Evolutionary conservation across 2,797 vertebrate genomes (phyloP), one percentile per base, ranked within the genome.

Genomic region (Leuciscus waleckii): DNA sequence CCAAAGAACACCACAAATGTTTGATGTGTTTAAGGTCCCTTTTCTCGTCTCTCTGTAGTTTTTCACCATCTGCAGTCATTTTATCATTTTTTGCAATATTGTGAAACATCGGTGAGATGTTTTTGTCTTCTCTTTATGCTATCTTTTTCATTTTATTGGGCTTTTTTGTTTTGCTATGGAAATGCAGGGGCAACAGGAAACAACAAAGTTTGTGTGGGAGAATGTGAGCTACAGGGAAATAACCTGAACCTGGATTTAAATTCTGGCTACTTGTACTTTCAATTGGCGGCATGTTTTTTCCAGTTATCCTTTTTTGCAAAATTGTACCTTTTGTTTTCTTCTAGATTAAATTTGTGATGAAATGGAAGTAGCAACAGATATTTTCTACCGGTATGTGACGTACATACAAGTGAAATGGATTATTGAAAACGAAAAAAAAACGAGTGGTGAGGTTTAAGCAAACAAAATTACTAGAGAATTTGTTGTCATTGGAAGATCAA

Each of bases 21-120:
- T 86, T 89, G 86, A 89, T 88, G 76, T 88, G 69, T 17, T 41
- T n/a, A 63, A 41, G n/a, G 58, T 67, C n/a, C 75, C 9, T 51
- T 81, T 86, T 35, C 67, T 56, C 35, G 71, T 5, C 65, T 75
- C 21, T 61, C 46, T 61, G 26, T 41, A 23, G 23, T 7, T 74
- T 86, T 85, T 29, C 67, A 41, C 51, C 23, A 51, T 84, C 83
- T 89, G 77, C 63, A 39, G 23, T 58, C 11, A 63, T 51, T 29
- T 26, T 41, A 46, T 43, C 0, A 10, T 23, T 68, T 46, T 26
- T 4, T 32, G 9, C 43, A 17, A 58, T 78, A 41, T 69, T 63
- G 71, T 5, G 63, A 29, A 84, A 17, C 10, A 10, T 37, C 35
- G 21, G 5, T 8, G 9, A 7, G 67, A 43, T 51, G 51, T 75